phyloP scores from a whole-genome alignment of 1,140 invertebrate genomes.

The Eriosoma lanigerum region DNA sequence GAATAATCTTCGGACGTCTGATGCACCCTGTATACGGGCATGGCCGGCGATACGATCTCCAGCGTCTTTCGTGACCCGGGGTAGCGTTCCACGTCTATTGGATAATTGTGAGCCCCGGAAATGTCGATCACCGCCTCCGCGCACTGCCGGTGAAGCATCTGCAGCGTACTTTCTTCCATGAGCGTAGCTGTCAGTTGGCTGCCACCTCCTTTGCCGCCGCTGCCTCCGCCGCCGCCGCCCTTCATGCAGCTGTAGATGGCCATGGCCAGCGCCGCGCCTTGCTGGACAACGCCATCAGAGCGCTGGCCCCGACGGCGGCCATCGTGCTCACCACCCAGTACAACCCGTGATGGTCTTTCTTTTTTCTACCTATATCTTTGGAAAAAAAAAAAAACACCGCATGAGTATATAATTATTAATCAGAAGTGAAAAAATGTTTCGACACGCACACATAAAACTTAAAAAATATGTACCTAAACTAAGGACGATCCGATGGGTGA shows the following conservation, averaged over 20 bases:
- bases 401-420: too few relatives aligned
- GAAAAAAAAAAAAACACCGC: too few relatives aligned
- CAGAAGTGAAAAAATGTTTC: too few relatives aligned
- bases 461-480: too few relatives aligned
- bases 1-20: conserved; percentile 26
- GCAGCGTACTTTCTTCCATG: conserved; percentile 33
- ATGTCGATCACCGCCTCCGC: conserved; percentile 35
- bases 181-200: conserved; percentile 12
- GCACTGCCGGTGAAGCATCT: conserved; percentile 28
- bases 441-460: too few relatives aligned
- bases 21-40: conserved; percentile 15
- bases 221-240: not conserved
- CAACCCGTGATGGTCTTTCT: conserved; percentile 22
- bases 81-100: conserved; percentile 7
- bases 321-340: conserved; percentile 38
- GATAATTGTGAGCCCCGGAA: not conserved
- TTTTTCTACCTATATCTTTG: conserved; percentile 42
- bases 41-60: conserved; percentile 35
- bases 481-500: too few relatives aligned
- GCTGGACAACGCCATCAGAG: conserved; percentile 27
- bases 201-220: conserved; percentile 2
- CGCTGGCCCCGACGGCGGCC: conserved; percentile 10
- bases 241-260: conserved; percentile 43
- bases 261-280: conserved; percentile 36
- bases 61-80: conserved; percentile 19